Evolutionary conservation across 2,797 vertebrate species (phyloP).

Genomic region (Lutjanus campechanus): DNA sequence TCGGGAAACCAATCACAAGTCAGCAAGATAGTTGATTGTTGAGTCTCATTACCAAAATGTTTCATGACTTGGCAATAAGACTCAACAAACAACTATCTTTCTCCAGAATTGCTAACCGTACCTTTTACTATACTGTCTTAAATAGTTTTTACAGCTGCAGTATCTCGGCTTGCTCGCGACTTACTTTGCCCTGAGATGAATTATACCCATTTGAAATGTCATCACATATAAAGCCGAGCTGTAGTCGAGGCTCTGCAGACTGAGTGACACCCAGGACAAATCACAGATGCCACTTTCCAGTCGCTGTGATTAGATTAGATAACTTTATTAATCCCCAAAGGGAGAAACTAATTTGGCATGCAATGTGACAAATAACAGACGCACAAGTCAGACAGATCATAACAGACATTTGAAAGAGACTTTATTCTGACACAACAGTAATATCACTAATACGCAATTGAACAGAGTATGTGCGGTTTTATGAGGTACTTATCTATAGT

Average conservation of each 20-base stretch:
- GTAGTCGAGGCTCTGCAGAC: conserved; percentile 5
- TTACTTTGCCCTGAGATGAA: conserved; percentile 22
- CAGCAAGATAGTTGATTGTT: no score
- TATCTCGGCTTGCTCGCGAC: not conserved
- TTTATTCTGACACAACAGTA: not conserved
- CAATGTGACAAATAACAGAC: not conserved
- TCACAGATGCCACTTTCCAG: conserved; percentile 22
- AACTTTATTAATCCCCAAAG: not conserved
- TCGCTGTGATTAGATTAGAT: conserved; percentile 22
- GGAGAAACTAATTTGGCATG: not conserved
- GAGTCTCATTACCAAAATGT: no score
- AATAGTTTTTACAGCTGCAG: conserved; percentile 11
- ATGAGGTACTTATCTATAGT: no score
- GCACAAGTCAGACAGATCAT: not conserved
- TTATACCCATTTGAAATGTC: conserved; percentile 22
- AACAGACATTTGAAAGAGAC: not conserved
- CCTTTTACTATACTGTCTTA: not conserved
- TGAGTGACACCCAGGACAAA: conserved; percentile 2
- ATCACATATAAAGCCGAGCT: conserved; percentile 7
- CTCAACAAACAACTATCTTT: no score
- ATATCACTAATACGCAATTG: not conserved
- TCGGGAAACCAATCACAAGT: no score
- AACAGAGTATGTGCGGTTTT: no score
- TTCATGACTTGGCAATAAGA: no score
- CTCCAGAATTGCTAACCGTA: no score